phyloP scores from a whole-genome alignment of 2,113 vertebrate species.

The Uria lomvia region DNA sequence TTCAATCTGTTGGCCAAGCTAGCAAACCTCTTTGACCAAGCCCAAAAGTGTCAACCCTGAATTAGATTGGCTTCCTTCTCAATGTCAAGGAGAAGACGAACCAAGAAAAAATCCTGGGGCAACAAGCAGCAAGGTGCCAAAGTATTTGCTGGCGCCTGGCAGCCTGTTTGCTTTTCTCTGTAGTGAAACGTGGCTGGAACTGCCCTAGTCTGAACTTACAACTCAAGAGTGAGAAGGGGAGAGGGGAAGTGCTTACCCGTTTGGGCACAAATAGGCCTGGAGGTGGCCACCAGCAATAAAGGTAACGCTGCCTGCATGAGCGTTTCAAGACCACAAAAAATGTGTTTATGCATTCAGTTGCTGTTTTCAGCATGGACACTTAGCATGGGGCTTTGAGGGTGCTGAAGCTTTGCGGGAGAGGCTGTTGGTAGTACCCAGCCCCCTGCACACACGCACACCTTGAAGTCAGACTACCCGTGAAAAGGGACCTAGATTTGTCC shows the following conservation, averaged over 20 bases:
- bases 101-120: not conserved
- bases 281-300: not conserved
- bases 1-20: not conserved
- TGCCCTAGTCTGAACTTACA: not conserved
- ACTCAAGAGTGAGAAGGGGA: not conserved
- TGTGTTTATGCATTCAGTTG: not conserved
- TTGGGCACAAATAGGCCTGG: not conserved
- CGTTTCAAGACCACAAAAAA: not conserved
- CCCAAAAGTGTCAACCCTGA: not conserved
- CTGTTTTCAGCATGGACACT: not conserved
- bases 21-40: not conserved
- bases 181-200: not conserved
- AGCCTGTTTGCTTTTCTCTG: not conserved
- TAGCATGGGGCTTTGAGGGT: not conserved
- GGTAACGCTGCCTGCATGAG: fast-evolving
- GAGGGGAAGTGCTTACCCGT: not conserved
- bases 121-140: not conserved
- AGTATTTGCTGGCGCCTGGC: not conserved
- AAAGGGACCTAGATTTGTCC: not conserved
- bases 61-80: not conserved
- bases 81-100: not conserved
- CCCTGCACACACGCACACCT: fast-evolving
- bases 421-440: not conserved
- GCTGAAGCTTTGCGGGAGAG: not conserved
- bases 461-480: not conserved